Conservation (phyloP, 2,888 invertebrate species). For the Pyrrhia umbra region DNA sequence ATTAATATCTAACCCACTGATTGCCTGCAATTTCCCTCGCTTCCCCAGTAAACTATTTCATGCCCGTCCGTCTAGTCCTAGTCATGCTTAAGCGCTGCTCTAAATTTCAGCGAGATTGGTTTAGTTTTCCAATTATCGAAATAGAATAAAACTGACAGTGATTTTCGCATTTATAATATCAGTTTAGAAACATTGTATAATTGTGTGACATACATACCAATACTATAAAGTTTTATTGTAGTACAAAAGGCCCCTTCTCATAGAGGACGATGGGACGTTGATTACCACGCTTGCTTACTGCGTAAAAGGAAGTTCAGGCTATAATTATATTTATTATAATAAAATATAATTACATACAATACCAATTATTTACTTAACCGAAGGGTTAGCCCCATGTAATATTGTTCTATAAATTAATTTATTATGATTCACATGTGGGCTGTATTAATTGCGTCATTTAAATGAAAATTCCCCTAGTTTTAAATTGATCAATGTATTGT, state of each 20-base stretch:
- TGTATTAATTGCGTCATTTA: background rate
- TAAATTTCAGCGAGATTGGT: too few species aligned
- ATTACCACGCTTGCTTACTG: background rate
- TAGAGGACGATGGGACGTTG: background rate
- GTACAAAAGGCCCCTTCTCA: background rate
- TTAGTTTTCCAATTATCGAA: too few species aligned
- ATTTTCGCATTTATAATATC: too few species aligned
- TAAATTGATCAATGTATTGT: background rate
- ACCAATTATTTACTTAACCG: conserved; percentile 3
- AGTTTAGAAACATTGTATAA: too few species aligned
- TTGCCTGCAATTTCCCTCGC: too few species aligned
- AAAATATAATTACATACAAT: conserved; percentile 13
- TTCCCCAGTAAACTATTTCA: too few species aligned
- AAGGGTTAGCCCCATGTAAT: conserved; percentile 8
- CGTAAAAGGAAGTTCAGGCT: conserved; percentile 21
- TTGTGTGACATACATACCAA: too few species aligned
- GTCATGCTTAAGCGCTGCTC: too few species aligned
- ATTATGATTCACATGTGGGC: background rate
- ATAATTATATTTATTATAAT: background rate
- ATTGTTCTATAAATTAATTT: background rate
- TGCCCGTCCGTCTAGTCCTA: too few species aligned
- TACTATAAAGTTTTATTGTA: background rate
- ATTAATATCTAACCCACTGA: too few species aligned
- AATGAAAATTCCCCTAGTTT: background rate
- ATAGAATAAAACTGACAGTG: too few species aligned